Conservation (phyloP, 2,113 vertebrate species). For the Melanostigma gelatinosum region DNA sequence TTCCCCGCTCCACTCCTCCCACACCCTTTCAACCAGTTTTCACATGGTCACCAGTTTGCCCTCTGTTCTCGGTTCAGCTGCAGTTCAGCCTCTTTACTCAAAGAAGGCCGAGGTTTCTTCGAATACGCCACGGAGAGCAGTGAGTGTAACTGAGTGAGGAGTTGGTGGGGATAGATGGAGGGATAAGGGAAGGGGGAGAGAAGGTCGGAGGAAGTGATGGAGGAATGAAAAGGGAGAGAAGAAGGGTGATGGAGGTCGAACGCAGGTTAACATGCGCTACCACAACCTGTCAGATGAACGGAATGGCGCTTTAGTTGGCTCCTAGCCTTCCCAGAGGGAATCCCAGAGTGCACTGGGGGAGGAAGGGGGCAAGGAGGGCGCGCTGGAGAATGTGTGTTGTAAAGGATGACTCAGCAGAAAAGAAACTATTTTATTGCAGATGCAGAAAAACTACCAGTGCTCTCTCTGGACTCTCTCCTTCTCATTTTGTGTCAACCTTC, state of each 20-base stretch:
- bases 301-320: constrained; percentile 58
- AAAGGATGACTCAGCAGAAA: constrained; percentile 72
- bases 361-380: constrained; percentile 4
- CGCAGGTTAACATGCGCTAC: constrained; percentile 64
- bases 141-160: constrained; percentile 11
- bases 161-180: neutral
- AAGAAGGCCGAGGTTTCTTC: constrained; percentile 13
- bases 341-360: constrained; percentile 45
- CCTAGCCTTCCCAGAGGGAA: constrained; percentile 53
- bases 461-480: constrained; percentile 24
- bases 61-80: constrained; percentile 50
- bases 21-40: constrained; percentile 48
- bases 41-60: constrained; percentile 60
- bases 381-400: constrained; percentile 26
- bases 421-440: constrained; percentile 47
- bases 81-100: constrained; percentile 51
- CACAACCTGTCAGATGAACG: constrained; percentile 60
- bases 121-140: neutral
- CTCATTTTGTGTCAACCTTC: constrained; percentile 60
- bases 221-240: constrained; percentile 28
- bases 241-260: constrained; percentile 66
- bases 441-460: constrained; percentile 56
- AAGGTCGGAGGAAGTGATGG: constrained; percentile 23
- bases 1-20: constrained; percentile 36
- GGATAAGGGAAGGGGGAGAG: neutral